Conservation (phyloP, 2,888 invertebrate genomes). For the Cerceris ruficornis region DNA sequence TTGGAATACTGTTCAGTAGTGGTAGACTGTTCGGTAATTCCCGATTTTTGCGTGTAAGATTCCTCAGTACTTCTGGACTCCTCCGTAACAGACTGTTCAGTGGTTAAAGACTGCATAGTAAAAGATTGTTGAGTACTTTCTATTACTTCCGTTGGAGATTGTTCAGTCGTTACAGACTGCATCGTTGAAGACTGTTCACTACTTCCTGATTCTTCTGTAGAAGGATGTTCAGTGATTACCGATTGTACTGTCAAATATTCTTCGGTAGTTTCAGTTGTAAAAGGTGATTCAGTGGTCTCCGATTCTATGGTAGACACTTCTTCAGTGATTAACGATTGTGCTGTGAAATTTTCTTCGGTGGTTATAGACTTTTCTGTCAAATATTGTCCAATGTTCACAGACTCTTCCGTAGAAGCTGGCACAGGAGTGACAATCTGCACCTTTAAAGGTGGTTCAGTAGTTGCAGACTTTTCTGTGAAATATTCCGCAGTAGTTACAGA, state of each 20-base stretch:
- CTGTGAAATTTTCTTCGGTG: conserved; percentile 1
- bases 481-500: conserved; percentile 1
- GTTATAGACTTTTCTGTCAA: conserved; percentile 4
- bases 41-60: too few species aligned
- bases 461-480: neutral
- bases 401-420: neutral
- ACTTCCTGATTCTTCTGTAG: neutral
- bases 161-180: conserved; percentile 6
- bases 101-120: conserved; percentile 9
- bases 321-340: neutral
- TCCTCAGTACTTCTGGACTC: neutral
- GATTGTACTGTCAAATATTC: conserved; percentile 2
- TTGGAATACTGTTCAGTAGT: conserved; percentile 4
- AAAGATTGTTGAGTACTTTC: conserved; percentile 7
- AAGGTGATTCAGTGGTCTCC: neutral
- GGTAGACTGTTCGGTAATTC: neutral
- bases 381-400: neutral
- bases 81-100: conserved; percentile 8
- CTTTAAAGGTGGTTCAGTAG: neutral
- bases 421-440: too few species aligned
- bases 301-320: conserved; percentile 7
- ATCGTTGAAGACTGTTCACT: neutral
- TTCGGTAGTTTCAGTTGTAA: conserved; percentile 5
- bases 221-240: neutral
- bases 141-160: neutral